phyloP scores from a whole-genome alignment of 2,113 vertebrate genomes.

The Anolis carolinensis region DNA sequence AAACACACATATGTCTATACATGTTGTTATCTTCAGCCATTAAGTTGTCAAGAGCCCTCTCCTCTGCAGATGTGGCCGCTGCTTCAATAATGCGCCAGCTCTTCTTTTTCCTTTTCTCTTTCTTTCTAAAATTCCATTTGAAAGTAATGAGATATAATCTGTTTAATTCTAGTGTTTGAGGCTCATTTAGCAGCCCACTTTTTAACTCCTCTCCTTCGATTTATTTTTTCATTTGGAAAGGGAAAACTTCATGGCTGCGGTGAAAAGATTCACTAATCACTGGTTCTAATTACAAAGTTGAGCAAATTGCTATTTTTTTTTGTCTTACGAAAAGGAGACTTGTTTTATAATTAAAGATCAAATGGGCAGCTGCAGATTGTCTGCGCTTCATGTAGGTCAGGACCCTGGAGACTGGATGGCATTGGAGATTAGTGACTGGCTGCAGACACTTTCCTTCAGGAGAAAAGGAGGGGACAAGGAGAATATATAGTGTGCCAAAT shows the following conservation, averaged over 20 bases:
- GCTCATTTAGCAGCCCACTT: slow-evolving; percentile 67
- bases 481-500: background rate
- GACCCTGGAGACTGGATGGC: slow-evolving; percentile 13
- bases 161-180: slow-evolving; percentile 74
- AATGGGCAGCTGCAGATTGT: slow-evolving; percentile 62
- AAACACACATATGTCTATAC: background rate
- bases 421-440: background rate
- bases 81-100: slow-evolving; percentile 62
- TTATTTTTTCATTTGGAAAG: slow-evolving; percentile 44
- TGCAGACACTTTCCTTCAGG: background rate
- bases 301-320: slow-evolving; percentile 58
- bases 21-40: background rate
- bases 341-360: slow-evolving; percentile 64
- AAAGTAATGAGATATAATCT: slow-evolving; percentile 76
- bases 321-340: background rate
- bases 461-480: background rate
- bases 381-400: slow-evolving; percentile 38
- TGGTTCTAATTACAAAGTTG: slow-evolving; percentile 71
- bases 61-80: slow-evolving; percentile 63
- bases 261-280: slow-evolving; percentile 69
- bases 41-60: slow-evolving; percentile 32
- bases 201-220: slow-evolving; percentile 49
- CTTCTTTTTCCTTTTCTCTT: slow-evolving; percentile 21
- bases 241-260: slow-evolving; percentile 51
- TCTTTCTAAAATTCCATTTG: slow-evolving; percentile 57